Percentiles rank a stretch among this genome's conserved stretches.
Conservation (phyloP, 1,140 invertebrate species). For the Dolichoris vasculosae region DNA sequence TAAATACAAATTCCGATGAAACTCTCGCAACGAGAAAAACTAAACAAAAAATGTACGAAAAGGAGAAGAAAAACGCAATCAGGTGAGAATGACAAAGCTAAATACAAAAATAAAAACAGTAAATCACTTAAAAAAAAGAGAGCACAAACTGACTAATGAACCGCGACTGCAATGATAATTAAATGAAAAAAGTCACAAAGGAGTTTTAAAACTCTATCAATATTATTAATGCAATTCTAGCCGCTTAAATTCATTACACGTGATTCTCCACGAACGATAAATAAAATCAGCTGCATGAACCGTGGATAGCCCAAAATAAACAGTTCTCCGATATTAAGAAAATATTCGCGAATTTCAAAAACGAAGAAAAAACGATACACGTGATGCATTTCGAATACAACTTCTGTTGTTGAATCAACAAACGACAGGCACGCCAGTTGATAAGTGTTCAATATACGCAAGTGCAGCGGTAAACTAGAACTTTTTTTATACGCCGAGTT, state of each 20-base stretch:
- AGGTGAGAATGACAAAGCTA: neutral
- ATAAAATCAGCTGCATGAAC: neutral
- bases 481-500: slow-evolving; percentile 4
- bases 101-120: neutral
- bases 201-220: neutral
- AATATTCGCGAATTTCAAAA: neutral
- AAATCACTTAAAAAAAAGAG: neutral
- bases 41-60: neutral
- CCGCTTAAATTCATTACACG: neutral
- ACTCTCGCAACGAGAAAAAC: neutral
- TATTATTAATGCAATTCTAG: neutral
- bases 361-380: neutral
- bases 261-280: neutral
- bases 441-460: slow-evolving; percentile 23
- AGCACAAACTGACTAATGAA: slow-evolving; percentile 36
- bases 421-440: neutral
- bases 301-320: neutral
- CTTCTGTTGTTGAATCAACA: slow-evolving; percentile 7
- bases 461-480: neutral
- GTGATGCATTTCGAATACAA: neutral
- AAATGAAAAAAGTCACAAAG: slow-evolving; percentile 24
- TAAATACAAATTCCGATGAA: neutral
- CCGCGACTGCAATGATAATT: slow-evolving; percentile 29
- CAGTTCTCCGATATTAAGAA: slow-evolving; percentile 13
- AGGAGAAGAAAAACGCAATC: too few species aligned